Base-by-base conservation (phyloP, 1,140 invertebrate genomes). In the Rhynchophorus ferrugineus region DNA sequence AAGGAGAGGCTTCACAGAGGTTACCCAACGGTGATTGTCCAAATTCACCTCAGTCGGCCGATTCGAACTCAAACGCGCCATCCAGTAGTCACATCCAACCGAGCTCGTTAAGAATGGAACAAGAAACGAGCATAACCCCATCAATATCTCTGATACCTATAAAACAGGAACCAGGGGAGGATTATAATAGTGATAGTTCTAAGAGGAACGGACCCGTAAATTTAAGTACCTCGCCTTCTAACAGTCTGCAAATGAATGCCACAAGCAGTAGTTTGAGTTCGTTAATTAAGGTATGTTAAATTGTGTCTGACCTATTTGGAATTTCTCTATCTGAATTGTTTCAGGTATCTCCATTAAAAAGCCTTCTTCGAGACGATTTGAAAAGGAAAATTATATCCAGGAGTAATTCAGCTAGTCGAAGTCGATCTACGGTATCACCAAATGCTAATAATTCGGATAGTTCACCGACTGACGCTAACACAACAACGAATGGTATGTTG, bases 91-190 rank as follows among this genome's bases (percentile, higher is more conserved):
- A 77, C 45, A 64, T 62, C 46, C 63, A 69, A 68, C 56, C 63
- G 63, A 60, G 67, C 69, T 57, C 67, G 64, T 56, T 59, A 61
- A 50, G 63, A 52, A 72, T 63, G 36, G 64, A 68, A 22, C 65
- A 67, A 51, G 74, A 76, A 62, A 74, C 73, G 47, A 80, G 73
- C 65, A 87, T 88, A 60, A 89, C 85, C 56, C 87, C 86, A 6
- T 88, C 86, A 13, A 88, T 89, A 55, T 88, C 85, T 14, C 69
- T 89, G n/a, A 89, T 89, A 72, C 86, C 85, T 39, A 89, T 89
- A 53, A 89, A 89, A 69, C 87, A 89, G 74, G 87, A 81, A 60
- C 78, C 76, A 17, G 66, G 66, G 6, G 67, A 71, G 22, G 63
- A 69, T 37, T 65, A 64, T 17, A n/a, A n/a, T n/a, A 59, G 34